Percentiles rank a stretch among this genome's conserved stretches.
These are phyloP conservation scores for Scophthalmus maximus DNA, from an alignment of 2,113 vertebrate species.

Conservation along the genomic window DNA sequence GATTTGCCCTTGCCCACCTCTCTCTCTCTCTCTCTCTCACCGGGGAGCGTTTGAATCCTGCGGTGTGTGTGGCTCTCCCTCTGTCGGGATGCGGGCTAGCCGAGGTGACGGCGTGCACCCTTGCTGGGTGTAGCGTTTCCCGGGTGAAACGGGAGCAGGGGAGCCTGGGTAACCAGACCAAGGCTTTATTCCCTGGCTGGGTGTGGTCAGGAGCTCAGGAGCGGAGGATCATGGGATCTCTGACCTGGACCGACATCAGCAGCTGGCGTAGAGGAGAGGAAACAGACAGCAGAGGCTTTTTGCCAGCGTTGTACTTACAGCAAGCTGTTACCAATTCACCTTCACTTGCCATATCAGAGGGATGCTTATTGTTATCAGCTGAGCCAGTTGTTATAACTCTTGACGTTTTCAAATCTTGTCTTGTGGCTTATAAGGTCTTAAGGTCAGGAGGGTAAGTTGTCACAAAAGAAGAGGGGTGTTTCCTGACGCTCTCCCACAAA, in stretches of 20 bases:
- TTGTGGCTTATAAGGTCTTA: slow-evolving; percentile 30
- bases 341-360: slow-evolving; percentile 40
- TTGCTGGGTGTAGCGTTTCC: slow-evolving; percentile 75
- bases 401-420: slow-evolving; percentile 18
- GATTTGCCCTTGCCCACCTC: neutral
- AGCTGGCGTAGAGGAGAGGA: slow-evolving; percentile 69
- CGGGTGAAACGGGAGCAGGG: slow-evolving; percentile 71
- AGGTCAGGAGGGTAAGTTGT: slow-evolving; percentile 48
- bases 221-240: slow-evolving; percentile 74
- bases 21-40: neutral
- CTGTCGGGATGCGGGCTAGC: slow-evolving; percentile 47
- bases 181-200: slow-evolving; percentile 73
- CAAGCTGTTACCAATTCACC: slow-evolving; percentile 61
- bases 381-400: slow-evolving; percentile 1
- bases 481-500: slow-evolving; percentile 1
- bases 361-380: slow-evolving; percentile 23
- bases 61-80: slow-evolving; percentile 37
- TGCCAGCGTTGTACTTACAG: slow-evolving; percentile 48
- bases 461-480: slow-evolving; percentile 15
- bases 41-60: slow-evolving; percentile 32
- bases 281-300: slow-evolving; percentile 43
- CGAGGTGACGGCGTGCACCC: slow-evolving; percentile 64
- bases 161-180: slow-evolving; percentile 69
- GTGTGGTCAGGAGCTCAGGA: slow-evolving; percentile 69
- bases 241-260: slow-evolving; percentile 76